A percentile compares a stretch with the other conserved stretches of the same genome.
These are phyloP conservation scores for Napeogenes sylphis DNA, from an alignment of 2,888 invertebrate species.

Conservation along the genomic window DNA sequence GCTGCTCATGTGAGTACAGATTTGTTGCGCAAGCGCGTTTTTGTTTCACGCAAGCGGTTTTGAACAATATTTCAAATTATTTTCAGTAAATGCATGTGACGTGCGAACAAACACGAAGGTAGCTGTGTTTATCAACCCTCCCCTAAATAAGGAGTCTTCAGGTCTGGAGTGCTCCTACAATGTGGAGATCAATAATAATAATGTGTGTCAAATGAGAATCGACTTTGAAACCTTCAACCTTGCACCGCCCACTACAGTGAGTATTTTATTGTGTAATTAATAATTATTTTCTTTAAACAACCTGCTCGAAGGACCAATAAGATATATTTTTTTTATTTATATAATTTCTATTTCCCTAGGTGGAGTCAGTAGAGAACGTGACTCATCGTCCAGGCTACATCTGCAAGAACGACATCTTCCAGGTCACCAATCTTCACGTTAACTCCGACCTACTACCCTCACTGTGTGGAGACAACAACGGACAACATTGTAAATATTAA, in stretches of 20 bases:
- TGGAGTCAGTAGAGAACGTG: constrained; percentile 65
- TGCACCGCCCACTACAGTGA: constrained; percentile 68
- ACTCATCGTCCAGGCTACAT: constrained; percentile 65
- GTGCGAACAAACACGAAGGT: constrained; percentile 64
- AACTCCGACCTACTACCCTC: constrained; percentile 70
- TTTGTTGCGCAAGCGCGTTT: background rate
- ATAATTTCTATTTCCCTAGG: constrained; percentile 38
- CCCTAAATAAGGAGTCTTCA: constrained; percentile 58
- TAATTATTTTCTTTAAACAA: too few relatives aligned
- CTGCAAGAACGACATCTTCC: constrained; percentile 74
- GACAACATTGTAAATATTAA: constrained; percentile 76
- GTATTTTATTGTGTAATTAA: constrained; percentile 24
- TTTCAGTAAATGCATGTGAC: constrained; percentile 69
- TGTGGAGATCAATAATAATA: constrained; percentile 77
- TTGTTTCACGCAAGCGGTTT: constrained; percentile 12
- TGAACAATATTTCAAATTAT: constrained; percentile 12
- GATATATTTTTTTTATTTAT: too few relatives aligned
- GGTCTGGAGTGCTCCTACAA: constrained; percentile 75
- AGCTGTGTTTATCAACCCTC: constrained; percentile 70
- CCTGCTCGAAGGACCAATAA: too few relatives aligned
- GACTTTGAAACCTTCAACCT: constrained; percentile 78
- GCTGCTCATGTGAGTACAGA: constrained; percentile 64
- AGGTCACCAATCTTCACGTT: constrained; percentile 69
- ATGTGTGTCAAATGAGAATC: constrained; percentile 79
- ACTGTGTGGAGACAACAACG: constrained; percentile 80